Conservation (phyloP, 2,113 vertebrate species). For the Gorsachius goisagi region DNA sequence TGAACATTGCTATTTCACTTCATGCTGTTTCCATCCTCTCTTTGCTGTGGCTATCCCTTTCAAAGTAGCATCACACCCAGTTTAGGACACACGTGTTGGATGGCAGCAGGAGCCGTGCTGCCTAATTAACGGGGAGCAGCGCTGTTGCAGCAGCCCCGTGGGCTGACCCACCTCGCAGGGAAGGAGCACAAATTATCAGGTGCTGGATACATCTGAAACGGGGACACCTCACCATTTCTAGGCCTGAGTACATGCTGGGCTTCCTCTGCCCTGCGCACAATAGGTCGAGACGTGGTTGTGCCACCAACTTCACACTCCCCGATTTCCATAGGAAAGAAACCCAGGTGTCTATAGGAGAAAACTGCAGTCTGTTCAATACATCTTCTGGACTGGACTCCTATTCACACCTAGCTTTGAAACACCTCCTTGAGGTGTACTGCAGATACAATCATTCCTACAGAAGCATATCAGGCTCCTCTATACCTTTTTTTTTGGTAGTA, state of each 20-base stretch:
- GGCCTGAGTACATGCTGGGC: not conserved
- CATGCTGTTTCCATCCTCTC: too few species aligned
- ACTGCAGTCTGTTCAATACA: not conserved
- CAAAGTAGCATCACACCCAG: not conserved
- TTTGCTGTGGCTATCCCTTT: not conserved
- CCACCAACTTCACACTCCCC: not conserved
- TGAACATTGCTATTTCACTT: not conserved
- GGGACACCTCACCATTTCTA: not conserved
- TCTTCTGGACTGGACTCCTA: not conserved
- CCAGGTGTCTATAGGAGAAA: not conserved
- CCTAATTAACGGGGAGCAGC: not conserved
- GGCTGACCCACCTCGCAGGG: not conserved
- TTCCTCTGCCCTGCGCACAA: not conserved
- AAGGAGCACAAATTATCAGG: not conserved
- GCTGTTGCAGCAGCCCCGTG: not conserved
- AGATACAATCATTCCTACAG: not conserved
- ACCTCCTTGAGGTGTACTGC: not conserved
- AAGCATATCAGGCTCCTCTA: not conserved
- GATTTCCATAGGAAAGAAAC: not conserved
- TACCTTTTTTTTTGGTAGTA: not conserved
- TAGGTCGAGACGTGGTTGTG: rapidly evolving
- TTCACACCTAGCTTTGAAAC: not conserved
- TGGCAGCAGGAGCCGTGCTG: not conserved
- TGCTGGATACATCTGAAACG: not conserved
- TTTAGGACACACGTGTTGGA: not conserved